Evolutionary conservation across 2,888 invertebrate genomes (phyloP).

Genomic region (Coleophora flavipennella): DNA sequence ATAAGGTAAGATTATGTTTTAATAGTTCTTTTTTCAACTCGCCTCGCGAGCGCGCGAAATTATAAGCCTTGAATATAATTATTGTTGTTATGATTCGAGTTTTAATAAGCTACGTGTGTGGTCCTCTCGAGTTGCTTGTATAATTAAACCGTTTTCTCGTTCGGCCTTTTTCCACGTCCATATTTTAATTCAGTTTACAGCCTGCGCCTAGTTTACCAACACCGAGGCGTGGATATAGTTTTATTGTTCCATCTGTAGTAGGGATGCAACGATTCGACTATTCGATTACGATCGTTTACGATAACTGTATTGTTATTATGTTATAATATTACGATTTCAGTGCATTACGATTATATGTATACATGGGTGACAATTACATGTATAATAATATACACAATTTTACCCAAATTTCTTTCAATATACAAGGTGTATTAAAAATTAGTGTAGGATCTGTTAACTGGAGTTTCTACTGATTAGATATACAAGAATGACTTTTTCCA

Average conservation of each 20-base stretch:
- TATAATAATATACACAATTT: too few relatives aligned
- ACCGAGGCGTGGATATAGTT: conserved; percentile 16
- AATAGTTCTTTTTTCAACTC: conserved; percentile 50
- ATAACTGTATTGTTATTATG: too few relatives aligned
- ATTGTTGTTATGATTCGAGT: conserved; percentile 57
- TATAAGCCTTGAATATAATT: conserved; percentile 64
- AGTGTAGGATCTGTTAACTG: too few relatives aligned
- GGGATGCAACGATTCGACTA: background rate
- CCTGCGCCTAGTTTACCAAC: conserved; percentile 24
- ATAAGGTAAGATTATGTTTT: conserved; percentile 69
- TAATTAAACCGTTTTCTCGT: conserved; percentile 54
- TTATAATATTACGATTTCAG: too few relatives aligned
- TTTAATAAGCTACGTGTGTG: conserved; percentile 68
- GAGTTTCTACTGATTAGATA: too few relatives aligned
- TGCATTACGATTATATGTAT: too few relatives aligned
- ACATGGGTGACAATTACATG: too few relatives aligned
- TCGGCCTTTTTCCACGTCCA: conserved; percentile 34
- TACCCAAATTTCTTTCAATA: too few relatives aligned
- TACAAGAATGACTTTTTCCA: too few relatives aligned
- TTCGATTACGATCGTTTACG: too few relatives aligned
- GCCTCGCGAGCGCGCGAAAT: conserved; percentile 56
- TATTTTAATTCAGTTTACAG: conserved; percentile 50
- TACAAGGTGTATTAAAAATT: too few relatives aligned
- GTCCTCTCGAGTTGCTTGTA: conserved; percentile 42
- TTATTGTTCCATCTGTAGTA: conserved; percentile 1